Conservation (phyloP, 2,797 vertebrate species). For the Scolopax bukidnonensis region DNA sequence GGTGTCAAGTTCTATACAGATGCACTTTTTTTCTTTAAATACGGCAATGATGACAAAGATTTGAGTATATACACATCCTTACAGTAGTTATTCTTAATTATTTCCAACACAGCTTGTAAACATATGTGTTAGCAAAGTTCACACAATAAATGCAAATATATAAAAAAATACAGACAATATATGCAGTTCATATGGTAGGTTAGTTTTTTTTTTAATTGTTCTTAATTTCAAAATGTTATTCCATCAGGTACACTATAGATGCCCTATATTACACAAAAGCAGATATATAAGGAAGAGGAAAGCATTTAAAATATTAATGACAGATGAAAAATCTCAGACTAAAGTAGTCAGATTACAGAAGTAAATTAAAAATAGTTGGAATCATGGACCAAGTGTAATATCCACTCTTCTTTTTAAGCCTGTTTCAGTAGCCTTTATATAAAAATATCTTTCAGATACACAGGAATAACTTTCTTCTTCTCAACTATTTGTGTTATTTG, state of each 20-base stretch:
- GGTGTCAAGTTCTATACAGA: background rate
- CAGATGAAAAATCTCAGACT: background rate
- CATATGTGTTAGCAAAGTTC: background rate
- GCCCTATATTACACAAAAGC: background rate
- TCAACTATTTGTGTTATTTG: background rate
- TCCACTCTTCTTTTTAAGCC: background rate
- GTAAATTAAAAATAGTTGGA: background rate
- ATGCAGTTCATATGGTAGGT: accelerated
- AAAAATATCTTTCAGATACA: background rate
- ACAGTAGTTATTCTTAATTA: background rate
- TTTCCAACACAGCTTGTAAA: background rate
- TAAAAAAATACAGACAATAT: background rate
- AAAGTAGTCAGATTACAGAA: background rate
- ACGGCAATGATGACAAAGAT: background rate
- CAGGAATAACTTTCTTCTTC: background rate
- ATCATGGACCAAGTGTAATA: background rate
- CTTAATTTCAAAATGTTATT: background rate
- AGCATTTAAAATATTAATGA: background rate
- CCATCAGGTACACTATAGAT: background rate
- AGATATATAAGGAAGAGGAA: background rate
- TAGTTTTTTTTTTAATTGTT: accelerated
- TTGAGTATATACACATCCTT: background rate
- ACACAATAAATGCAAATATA: background rate
- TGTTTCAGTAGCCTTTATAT: background rate
- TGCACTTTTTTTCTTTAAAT: background rate